phyloP scores from a whole-genome alignment of 2,797 vertebrate species.

The Sebastes matsubarae region DNA sequence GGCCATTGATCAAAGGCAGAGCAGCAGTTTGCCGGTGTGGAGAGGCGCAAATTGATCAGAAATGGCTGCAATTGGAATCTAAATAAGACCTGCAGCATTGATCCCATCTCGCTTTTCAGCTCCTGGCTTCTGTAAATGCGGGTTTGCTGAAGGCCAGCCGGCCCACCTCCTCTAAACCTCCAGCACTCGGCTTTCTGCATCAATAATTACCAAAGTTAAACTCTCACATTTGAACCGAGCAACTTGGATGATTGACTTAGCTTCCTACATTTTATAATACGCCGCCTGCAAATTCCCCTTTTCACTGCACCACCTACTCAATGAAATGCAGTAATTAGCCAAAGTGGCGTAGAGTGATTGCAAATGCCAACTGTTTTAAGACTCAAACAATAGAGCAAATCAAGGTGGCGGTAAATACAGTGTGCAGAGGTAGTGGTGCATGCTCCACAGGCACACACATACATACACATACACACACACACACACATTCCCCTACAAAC shows the following conservation, averaged over 20 bases:
- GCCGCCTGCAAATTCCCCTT: constrained; percentile 27
- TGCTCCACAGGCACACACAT: neutral
- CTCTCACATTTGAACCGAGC: constrained; percentile 39
- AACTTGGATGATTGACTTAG: constrained; percentile 51
- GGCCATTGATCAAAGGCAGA: constrained; percentile 66
- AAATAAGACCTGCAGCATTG: constrained; percentile 74
- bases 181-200: constrained; percentile 32
- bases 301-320: constrained; percentile 42
- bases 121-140: constrained; percentile 34
- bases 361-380: constrained; percentile 52
- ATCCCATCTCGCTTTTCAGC: constrained; percentile 58
- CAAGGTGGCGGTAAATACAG: constrained; percentile 27
- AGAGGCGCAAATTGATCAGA: constrained; percentile 76
- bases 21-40: constrained; percentile 37
- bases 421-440: constrained; percentile 1
- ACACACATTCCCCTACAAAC: constrained; percentile 62
- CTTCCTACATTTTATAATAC: constrained; percentile 33
- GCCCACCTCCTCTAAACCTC: constrained; percentile 31
- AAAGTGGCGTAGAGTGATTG: constrained; percentile 49
- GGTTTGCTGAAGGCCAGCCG: constrained; percentile 40
- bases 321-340: constrained; percentile 56
- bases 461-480: constrained; percentile 6
- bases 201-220: constrained; percentile 55
- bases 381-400: constrained; percentile 65
- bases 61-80: constrained; percentile 77